Base-by-base conservation (phyloP, 2,797 vertebrate species). In the Gambusia yucatana region DNA sequence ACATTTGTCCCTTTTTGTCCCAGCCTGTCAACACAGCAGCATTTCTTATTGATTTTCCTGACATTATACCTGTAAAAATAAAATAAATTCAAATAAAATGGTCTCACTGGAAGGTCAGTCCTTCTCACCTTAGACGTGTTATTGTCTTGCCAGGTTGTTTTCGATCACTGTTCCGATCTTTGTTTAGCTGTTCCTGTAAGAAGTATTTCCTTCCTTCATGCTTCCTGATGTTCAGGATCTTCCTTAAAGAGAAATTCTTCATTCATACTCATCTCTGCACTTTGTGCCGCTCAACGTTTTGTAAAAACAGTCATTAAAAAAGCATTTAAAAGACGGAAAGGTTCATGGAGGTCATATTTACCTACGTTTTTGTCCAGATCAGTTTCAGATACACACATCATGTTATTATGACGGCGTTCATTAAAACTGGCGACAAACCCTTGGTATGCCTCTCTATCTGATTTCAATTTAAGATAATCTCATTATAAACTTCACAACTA, bases 111-210 rank as follows among this genome's bases (percentile, higher is more conserved):
- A 55, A 13, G 73, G 44, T 78, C 36, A 28, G 73, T 88, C 78
- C 72, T 81, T 69, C 72, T 70, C 76, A 86, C 77, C 82, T 87
- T 70, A 77, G 65, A 76, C 39, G 39, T 11, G 0, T 65, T 82
- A 81, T 87, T 90, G 87, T 87, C 78, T 71, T 75, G 75, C 52
- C 78, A 69, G 61, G 55, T 39, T 79, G 82, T 84, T 84, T 91
- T 79, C 75, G 83, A 43, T 80, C 81, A 80, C 73, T 50, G 83
- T 92, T 93, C 91, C 90, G 89, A 90, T 89, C 90, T 93, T 93
- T 94, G 91, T 94, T 85, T 75, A 67, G 83, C 87, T 73, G 79
- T 91, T 95, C 93, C 93, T 93, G 88, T 90, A 75, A 83, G 78
- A 76, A 82, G 71, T 79, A 90, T 87, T 94, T 94, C 93, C 93